Evolutionary conservation across 1,140 invertebrate species (phyloP).

Genomic region (Calephelis virginiensis): DNA sequence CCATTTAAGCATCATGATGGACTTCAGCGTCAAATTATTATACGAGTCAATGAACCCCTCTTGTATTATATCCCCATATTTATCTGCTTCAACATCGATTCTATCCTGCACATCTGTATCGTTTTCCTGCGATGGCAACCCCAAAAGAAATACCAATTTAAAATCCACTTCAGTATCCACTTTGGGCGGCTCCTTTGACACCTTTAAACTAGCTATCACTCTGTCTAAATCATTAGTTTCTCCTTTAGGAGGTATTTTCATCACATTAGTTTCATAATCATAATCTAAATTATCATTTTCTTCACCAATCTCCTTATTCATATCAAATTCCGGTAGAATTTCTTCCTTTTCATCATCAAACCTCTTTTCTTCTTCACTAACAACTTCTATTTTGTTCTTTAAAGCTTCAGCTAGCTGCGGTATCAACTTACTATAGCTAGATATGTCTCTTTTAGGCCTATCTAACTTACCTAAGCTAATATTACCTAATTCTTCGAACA

Average conservation of each 20-base stretch:
- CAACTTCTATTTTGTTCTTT: conserved; percentile 43
- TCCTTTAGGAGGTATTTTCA: conserved; percentile 71
- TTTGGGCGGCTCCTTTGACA: conserved; percentile 45
- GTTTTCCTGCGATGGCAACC: conserved; percentile 50
- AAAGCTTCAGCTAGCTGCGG: conserved; percentile 58
- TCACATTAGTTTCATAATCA: conserved; percentile 61
- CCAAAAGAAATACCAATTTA: conserved; percentile 62
- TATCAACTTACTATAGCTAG: conserved; percentile 46
- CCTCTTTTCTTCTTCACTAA: conserved; percentile 52
- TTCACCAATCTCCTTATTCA: conserved; percentile 62
- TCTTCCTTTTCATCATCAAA: conserved; percentile 60
- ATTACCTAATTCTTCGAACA: conserved; percentile 43
- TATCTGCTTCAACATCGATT: conserved; percentile 80
- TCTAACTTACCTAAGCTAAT: conserved; percentile 38
- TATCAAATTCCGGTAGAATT: conserved; percentile 63
- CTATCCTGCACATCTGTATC: conserved; percentile 72
- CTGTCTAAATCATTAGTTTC: conserved; percentile 51
- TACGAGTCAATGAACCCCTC: conserved; percentile 94
- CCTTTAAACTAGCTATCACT: conserved; percentile 47
- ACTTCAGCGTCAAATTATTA: conserved; percentile 95
- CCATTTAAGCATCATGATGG: conserved; percentile 92
- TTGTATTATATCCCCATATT: conserved; percentile 92
- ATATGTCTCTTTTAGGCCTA: conserved; percentile 48
- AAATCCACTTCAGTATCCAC: conserved; percentile 41
- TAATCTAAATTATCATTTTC: conserved; percentile 49